Conservation (phyloP, 2,113 vertebrate species). For the Mesembrinibis cayennensis region DNA sequence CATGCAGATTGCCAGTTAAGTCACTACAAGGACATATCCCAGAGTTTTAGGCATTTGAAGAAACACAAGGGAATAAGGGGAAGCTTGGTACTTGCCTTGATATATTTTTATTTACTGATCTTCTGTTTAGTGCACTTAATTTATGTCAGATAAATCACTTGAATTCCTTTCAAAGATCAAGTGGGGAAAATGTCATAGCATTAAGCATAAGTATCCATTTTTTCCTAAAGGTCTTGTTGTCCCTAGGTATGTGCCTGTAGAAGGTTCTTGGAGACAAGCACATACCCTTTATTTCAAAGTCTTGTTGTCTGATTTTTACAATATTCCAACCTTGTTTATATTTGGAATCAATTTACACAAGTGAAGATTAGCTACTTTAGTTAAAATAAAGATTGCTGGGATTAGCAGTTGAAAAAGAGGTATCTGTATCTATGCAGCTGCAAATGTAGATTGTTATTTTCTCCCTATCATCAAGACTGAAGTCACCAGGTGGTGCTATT, state of each 20-base stretch:
- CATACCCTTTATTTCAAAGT: not conserved
- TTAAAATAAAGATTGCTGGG: not conserved
- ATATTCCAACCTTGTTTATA: not conserved
- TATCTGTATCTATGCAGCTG: not conserved
- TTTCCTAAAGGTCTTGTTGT: slow-evolving; percentile 36
- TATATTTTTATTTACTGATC: slow-evolving; percentile 60
- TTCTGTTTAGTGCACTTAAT: slow-evolving; percentile 52
- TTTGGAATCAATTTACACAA: not conserved
- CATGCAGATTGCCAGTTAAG: not conserved
- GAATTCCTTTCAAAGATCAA: slow-evolving; percentile 47
- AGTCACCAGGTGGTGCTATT: slow-evolving; percentile 62
- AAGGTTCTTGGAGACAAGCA: not conserved
- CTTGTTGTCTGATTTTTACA: not conserved
- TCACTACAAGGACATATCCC: slow-evolving; percentile 25
- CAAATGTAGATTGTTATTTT: not conserved
- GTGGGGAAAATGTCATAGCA: slow-evolving; percentile 51
- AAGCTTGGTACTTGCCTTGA: slow-evolving; percentile 1
- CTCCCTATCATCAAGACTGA: not conserved
- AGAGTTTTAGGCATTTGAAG: not conserved
- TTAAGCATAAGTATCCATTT: slow-evolving; percentile 30
- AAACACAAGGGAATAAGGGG: not conserved
- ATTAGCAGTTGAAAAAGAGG: not conserved
- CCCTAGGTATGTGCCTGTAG: not conserved
- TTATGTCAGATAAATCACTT: slow-evolving; percentile 61
- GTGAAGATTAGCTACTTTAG: not conserved